Conservation (phyloP, 2,797 vertebrate genomes). For the Halcyon leucocephala region DNA sequence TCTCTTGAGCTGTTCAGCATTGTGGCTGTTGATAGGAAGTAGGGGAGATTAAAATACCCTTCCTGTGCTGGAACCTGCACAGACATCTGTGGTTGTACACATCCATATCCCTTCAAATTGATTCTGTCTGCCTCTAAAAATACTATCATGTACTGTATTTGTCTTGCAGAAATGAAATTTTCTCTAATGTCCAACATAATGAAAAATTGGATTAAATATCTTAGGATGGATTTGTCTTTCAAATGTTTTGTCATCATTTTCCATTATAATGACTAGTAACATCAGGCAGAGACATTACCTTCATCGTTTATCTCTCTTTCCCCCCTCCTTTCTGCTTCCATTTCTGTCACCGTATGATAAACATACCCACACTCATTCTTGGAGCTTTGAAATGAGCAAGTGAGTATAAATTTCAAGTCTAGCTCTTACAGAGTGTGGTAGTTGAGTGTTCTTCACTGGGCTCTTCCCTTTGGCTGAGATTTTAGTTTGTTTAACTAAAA, state of each 20-base stretch:
- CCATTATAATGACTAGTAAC: background rate
- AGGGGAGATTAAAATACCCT: background rate
- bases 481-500: conserved; percentile 16
- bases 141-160: background rate
- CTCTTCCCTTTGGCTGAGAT: conserved; percentile 2
- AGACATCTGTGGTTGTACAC: background rate
- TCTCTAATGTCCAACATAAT: conserved; percentile 31
- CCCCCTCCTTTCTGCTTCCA: background rate
- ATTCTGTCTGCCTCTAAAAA: conserved; percentile 18
- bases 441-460: background rate
- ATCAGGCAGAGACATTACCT: background rate
- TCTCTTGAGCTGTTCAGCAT: background rate
- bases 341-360: background rate
- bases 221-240: conserved; percentile 4
- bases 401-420: background rate
- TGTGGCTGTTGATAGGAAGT: background rate
- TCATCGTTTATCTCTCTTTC: background rate
- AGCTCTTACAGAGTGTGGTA: background rate
- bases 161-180: conserved; percentile 51
- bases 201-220: conserved; percentile 44
- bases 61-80: background rate
- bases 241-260: conserved; percentile 13
- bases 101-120: background rate
- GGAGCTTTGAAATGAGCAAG: background rate
- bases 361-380: background rate